Base-by-base conservation (phyloP, 2,113 vertebrate genomes). In the Malurus melanocephalus region DNA sequence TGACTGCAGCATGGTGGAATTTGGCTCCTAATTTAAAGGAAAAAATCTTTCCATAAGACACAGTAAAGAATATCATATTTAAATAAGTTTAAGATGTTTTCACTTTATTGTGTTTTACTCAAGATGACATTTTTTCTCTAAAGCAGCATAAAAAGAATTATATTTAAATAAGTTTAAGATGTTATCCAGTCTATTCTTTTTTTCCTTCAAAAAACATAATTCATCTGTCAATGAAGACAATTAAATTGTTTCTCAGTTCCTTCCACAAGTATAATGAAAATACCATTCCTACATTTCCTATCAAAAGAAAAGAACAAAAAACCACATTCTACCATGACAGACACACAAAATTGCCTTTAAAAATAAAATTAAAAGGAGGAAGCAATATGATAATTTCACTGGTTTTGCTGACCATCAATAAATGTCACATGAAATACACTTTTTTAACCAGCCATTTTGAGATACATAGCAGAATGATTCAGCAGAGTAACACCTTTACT, bases 141-240 rank as follows among this genome's bases (percentile, higher is more conserved):
- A 77, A 90, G 66, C 14, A 62, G n/a, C 16, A 43, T 79, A 35
- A 82, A 85, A 81, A 71, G 19, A 90, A 75, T 38, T 69, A 32
- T 80, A 77, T 80, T 87, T 92, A 92, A 93, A 91, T 85, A 93
- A 74, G 48, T 90, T 89, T 90, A 95, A 92, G 74, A 89, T 95
- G 92, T 85, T 85, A 92, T 42, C 30, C 48, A 82, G 55, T 35
- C 52, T 20, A 38, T 69, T 87, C 64, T 45, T 79, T 85, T 86
- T 90, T 73, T 27, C 10, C 48, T 65, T 64, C 11, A 91, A 90
- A 80, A 91, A 84, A 62, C 40, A 57, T 52, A 83, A 85, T 91
- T 89, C 35, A 89, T 49, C 78, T 88, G 66, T 88, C 80, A 91
- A 35, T 73, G 62, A 81, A 87, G 74, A 84, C 28, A 93, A 78